Base-by-base conservation (phyloP, 2,888 invertebrate genomes). In the Coleophora flavipennella region DNA sequence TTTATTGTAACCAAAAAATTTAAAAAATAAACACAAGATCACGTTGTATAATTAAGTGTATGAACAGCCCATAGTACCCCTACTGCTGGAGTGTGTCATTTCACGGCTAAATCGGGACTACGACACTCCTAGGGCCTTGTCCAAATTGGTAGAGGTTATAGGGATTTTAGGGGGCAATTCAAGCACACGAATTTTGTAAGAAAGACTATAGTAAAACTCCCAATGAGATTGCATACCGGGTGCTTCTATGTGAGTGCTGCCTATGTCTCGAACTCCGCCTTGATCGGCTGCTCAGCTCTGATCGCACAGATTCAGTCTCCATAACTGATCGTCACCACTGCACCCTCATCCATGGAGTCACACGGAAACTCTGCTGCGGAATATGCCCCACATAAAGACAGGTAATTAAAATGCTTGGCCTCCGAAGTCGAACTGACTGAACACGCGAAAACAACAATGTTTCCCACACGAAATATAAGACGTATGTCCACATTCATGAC, bases 261-360 rank as follows among this genome's bases (percentile, higher is more conserved):
- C 88, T 65, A 51, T 84, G 83, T 55, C 91, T 87, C 31, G 91
- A 87, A 51, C 91, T 91, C 45, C 91, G 87, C 70, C 91, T 85
- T 38, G 91, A 91, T 64, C 94, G 90, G 66, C 93, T 91, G 80
- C 95, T 96, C 65, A 94, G 89, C 83, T 96, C 96, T 40, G 96
- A 96, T 69, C 95, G 91, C 61, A 96, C 92, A 59, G 96, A 96
- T 87, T 96, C 96, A 61, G 94, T 95, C 88, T 96, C 96, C 95
- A 95, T 95, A 73, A 83, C 74, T 55, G 41, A 46, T 57, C 46
- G 48, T 57, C 53, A 48, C 43, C 51, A 58, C 49, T 45, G 51
- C 50, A 49, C 41, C 43, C 56, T 67, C 66, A 76, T 53, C 81
- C 81, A 78, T 80, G 62, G 57, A 73, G 62, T 59, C 56, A 56